Percentiles rank a stretch among this genome's conserved stretches.
Conservation (phyloP, 2,888 invertebrate genomes). For the Pelosia muscerda region DNA sequence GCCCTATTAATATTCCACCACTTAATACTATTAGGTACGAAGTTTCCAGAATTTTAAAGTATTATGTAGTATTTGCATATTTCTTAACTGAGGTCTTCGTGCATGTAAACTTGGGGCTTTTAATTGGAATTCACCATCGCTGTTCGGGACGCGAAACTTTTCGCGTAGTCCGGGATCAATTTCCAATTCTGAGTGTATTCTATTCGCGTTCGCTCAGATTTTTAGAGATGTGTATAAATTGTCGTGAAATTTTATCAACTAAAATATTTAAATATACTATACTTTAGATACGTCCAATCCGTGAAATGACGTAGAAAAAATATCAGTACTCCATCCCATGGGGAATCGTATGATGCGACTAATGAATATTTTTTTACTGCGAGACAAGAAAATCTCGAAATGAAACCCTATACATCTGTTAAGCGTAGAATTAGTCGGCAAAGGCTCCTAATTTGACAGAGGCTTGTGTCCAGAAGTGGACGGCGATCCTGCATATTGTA, state of each 20-base stretch:
- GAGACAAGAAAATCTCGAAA: too few species aligned
- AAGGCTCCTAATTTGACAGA: too few species aligned
- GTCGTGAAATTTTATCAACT: slow-evolving; percentile 32
- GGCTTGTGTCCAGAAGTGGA: too few species aligned
- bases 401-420: too few species aligned
- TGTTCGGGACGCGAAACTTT: slow-evolving; percentile 60
- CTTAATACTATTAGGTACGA: slow-evolving; percentile 48
- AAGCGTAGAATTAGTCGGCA: too few species aligned
- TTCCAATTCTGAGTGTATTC: slow-evolving; percentile 78
- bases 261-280: neutral
- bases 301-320: too few species aligned
- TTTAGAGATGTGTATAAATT: slow-evolving; percentile 42
- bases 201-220: slow-evolving; percentile 58
- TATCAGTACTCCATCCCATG: too few species aligned
- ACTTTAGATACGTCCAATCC: too few species aligned
- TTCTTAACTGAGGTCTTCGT: slow-evolving; percentile 49
- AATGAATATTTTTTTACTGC: too few species aligned
- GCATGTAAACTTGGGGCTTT: slow-evolving; percentile 67
- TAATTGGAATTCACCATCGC: slow-evolving; percentile 76
- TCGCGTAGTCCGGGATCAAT: slow-evolving; percentile 69
- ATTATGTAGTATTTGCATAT: slow-evolving; percentile 58
- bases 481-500: too few species aligned
- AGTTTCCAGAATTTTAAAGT: slow-evolving; percentile 43
- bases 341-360: too few species aligned
- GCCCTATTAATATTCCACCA: slow-evolving; percentile 47